phyloP scores from a whole-genome alignment of 92 coral and sea anemone species.

The Phenganax marumi region DNA sequence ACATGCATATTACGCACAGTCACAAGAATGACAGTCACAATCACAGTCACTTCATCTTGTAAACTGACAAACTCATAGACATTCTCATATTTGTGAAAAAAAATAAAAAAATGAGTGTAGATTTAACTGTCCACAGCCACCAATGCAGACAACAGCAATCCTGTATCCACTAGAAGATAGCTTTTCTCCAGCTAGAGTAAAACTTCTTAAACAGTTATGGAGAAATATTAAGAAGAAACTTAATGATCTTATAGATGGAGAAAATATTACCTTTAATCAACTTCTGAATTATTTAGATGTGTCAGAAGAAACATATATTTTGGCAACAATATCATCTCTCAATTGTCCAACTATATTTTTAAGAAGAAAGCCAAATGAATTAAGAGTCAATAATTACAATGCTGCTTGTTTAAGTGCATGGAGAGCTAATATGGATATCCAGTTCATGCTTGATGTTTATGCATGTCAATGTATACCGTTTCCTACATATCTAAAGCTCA shows the following conservation, averaged over 20 bases:
- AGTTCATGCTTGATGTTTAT: slow-evolving; percentile 64
- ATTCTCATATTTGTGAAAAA: too few species aligned
- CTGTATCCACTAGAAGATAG: too few species aligned
- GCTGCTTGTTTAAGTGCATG: slow-evolving; percentile 58
- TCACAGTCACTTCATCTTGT: too few species aligned
- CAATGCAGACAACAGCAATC: too few species aligned
- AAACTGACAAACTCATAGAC: too few species aligned
- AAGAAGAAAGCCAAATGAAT: slow-evolving; percentile 62
- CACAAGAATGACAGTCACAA: too few species aligned
- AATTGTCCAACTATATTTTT: slow-evolving; percentile 55
- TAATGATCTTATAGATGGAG: slow-evolving; percentile 37
- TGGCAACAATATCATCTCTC: slow-evolving; percentile 56
- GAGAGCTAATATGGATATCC: slow-evolving; percentile 72
- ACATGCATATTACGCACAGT: too few species aligned
- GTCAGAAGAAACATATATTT: slow-evolving; percentile 49
- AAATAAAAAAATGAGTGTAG: too few species aligned
- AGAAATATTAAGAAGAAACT: too few species aligned
- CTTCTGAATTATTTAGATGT: slow-evolving; percentile 31
- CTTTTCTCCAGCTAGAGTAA: too few species aligned
- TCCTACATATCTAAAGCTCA: slow-evolving; percentile 67
- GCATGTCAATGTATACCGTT: slow-evolving; percentile 60
- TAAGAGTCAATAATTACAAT: slow-evolving; percentile 49
- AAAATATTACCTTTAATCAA: slow-evolving; percentile 52
- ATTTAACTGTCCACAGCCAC: too few species aligned
- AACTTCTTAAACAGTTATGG: too few species aligned